Evolutionary conservation across 2,888 invertebrate genomes (phyloP).

Genomic region (Villa cingulata): DNA sequence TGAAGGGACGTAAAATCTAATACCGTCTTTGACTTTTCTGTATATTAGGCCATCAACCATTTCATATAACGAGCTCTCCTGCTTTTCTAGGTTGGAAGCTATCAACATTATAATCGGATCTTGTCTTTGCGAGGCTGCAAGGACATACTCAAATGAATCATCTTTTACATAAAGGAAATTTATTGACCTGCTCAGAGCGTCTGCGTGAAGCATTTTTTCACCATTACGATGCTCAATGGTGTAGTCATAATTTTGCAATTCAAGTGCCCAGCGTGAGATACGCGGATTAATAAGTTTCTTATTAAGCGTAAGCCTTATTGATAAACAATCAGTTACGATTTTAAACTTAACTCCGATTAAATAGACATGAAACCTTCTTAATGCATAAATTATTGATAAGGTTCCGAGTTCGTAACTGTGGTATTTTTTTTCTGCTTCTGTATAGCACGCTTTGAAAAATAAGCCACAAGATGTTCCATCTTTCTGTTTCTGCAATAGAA

Average conservation of each 20-base stretch:
- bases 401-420: no score
- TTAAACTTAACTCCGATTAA: no score
- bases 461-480: constrained; percentile 19
- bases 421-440: no score
- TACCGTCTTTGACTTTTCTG: neutral
- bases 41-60: neutral
- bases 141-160: neutral
- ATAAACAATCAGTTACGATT: constrained; percentile 16
- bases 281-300: constrained; percentile 14
- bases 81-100: no score
- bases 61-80: neutral
- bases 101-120: no score
- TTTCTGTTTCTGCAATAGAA: no score
- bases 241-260: no score
- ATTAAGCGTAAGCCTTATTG: constrained; percentile 12
- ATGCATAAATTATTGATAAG: no score
- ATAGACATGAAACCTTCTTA: no score
- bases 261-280: constrained; percentile 12
- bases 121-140: neutral
- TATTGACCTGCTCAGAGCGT: constrained; percentile 17
- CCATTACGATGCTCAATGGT: no score
- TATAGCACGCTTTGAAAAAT: no score
- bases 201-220: constrained; percentile 20
- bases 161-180: neutral
- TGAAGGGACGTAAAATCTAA: constrained; percentile 10